Evolutionary conservation across 2,113 vertebrate genomes (phyloP).

Genomic region (Poeciliopsis turrubarensis): DNA sequence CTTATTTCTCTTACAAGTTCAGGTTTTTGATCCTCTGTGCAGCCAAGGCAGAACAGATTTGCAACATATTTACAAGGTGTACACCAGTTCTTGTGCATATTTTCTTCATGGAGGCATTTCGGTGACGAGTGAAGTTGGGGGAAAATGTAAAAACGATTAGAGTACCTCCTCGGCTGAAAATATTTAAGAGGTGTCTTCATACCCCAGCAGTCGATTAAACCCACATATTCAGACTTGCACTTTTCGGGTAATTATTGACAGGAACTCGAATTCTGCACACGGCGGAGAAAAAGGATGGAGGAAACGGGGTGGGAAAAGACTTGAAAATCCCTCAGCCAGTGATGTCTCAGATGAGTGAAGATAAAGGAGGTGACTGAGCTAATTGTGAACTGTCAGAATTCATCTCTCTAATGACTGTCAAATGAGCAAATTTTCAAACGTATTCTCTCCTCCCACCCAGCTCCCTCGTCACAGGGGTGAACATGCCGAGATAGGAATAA

Average conservation of each 20-base stretch:
- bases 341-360: constrained; percentile 53
- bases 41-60: constrained; percentile 34
- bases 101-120: constrained; percentile 42
- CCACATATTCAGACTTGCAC: constrained; percentile 58
- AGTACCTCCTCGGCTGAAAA: constrained; percentile 40
- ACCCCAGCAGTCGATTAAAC: constrained; percentile 67
- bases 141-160: constrained; percentile 50
- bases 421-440: constrained; percentile 71
- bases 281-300: not conserved
- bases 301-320: not conserved
- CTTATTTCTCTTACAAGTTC: constrained; percentile 25
- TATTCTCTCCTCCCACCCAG: constrained; percentile 58
- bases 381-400: constrained; percentile 74
- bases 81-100: constrained; percentile 15
- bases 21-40: constrained; percentile 27
- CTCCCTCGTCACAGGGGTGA: constrained; percentile 36
- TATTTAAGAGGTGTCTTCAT: constrained; percentile 46
- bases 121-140: constrained; percentile 20
- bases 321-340: constrained; percentile 43
- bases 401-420: constrained; percentile 72
- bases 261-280: constrained; percentile 29
- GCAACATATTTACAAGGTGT: constrained; percentile 36
- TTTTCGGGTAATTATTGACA: constrained; percentile 65
- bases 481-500: constrained; percentile 49
- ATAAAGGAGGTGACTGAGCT: constrained; percentile 76